Conservation (phyloP, 2,888 invertebrate species). For the Pilophorus perplexus region DNA sequence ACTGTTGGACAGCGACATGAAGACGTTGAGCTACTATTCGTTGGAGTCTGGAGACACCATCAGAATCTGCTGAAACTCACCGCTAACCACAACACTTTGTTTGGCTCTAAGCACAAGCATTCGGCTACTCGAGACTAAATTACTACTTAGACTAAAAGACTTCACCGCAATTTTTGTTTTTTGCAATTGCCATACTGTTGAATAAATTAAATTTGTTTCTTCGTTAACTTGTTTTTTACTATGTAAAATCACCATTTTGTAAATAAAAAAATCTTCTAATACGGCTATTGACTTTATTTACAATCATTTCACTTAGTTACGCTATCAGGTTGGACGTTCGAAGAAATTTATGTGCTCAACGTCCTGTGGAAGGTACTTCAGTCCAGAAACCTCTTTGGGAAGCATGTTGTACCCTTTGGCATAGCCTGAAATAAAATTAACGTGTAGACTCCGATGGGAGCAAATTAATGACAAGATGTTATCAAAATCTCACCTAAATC, state of each 20-base stretch:
- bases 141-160: constrained; percentile 18
- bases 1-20: constrained; percentile 74
- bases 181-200: not conserved
- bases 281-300: no score
- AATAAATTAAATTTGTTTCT: not conserved
- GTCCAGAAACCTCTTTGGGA: constrained; percentile 59
- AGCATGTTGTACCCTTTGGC: constrained; percentile 61
- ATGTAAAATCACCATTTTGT: not conserved
- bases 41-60: constrained; percentile 80
- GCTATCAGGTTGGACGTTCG: no score
- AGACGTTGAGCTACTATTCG: constrained; percentile 78
- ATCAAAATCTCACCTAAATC: constrained; percentile 64
- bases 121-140: no score
- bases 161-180: constrained; percentile 6
- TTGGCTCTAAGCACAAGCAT: no score
- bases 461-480: constrained; percentile 46
- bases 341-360: no score
- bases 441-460: constrained; percentile 22
- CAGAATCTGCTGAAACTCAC: no score
- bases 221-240: not conserved
- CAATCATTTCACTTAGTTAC: no score
- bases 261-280: constrained; percentile 1
- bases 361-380: constrained; percentile 67
- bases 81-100: no score
- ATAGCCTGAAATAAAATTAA: constrained; percentile 58